These are phyloP conservation scores for Passerina amoena DNA, from an alignment of 2,113 vertebrate genomes.

Conservation along the genomic window DNA sequence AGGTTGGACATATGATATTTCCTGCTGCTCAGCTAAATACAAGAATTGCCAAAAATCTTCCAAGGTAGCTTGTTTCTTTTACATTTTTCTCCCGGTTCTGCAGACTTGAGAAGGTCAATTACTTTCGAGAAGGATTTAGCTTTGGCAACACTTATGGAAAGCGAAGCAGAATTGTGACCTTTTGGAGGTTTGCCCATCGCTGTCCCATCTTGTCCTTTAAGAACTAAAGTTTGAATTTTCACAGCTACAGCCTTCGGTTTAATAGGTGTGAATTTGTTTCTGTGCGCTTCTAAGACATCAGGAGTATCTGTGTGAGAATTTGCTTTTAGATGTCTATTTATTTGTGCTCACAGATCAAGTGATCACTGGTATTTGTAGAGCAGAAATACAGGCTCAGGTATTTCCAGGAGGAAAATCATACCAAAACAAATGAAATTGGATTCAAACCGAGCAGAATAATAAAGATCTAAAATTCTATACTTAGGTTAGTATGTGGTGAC, in stretches of 20 bases:
- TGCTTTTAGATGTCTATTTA: constrained; percentile 18
- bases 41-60: constrained; percentile 60
- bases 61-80: constrained; percentile 66
- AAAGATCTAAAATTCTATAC: constrained; percentile 30
- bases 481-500: constrained; percentile 39
- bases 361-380: constrained; percentile 1
- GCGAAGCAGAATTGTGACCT: constrained; percentile 46
- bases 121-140: constrained; percentile 59
- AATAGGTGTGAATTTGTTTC: constrained; percentile 56
- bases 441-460: constrained; percentile 52
- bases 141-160: constrained; percentile 58
- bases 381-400: constrained; percentile 38
- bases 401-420: constrained; percentile 54
- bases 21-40: constrained; percentile 62
- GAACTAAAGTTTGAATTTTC: constrained; percentile 35
- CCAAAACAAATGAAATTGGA: constrained; percentile 34
- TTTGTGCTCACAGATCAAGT: constrained; percentile 46
- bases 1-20: constrained; percentile 54
- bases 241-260: neutral
- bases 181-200: constrained; percentile 47
- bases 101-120: constrained; percentile 57
- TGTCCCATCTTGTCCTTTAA: constrained; percentile 54
- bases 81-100: constrained; percentile 57
- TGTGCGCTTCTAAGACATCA: neutral
- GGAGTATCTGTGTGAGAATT: neutral